Conservation (phyloP, 30 jellyfish, hydroid and myxozoan species). For the Turritopsis dohrnii region DNA sequence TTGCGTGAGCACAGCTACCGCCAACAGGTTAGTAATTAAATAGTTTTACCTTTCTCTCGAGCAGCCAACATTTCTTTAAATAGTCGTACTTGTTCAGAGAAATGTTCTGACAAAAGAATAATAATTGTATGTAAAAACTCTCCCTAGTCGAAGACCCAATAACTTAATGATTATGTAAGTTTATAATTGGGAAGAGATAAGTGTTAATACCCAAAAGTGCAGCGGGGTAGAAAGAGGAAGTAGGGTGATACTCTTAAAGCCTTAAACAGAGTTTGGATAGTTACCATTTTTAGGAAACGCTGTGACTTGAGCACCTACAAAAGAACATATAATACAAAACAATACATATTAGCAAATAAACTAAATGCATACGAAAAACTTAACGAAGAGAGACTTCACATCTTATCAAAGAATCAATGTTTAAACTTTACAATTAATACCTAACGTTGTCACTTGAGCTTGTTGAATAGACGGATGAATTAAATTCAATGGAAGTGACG, state of each 20-base stretch:
- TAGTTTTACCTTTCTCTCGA: slow-evolving; percentile 6
- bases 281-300: neutral
- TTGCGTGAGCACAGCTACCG: neutral
- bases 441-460: neutral
- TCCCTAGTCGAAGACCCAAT: too few relatives aligned
- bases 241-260: too few relatives aligned
- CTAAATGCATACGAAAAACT: too few relatives aligned
- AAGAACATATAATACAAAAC: neutral
- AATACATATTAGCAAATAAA: neutral
- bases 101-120: slow-evolving; percentile 16
- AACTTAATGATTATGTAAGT: too few relatives aligned
- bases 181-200: too few relatives aligned
- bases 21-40: neutral
- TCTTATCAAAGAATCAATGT: too few relatives aligned
- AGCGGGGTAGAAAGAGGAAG: too few relatives aligned
- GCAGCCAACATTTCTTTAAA: slow-evolving; percentile 64
- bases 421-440: too few relatives aligned
- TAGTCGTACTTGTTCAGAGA: slow-evolving; percentile 71
- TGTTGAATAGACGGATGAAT: neutral
- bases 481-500: neutral
- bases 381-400: too few relatives aligned
- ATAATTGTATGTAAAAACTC: neutral
- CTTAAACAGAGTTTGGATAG: too few relatives aligned
- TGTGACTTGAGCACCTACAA: slow-evolving; percentile 5
- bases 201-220: too few relatives aligned